Evolutionary conservation across 1,140 invertebrate genomes (phyloP).

Genomic region (Cydia fagiglandana): DNA sequence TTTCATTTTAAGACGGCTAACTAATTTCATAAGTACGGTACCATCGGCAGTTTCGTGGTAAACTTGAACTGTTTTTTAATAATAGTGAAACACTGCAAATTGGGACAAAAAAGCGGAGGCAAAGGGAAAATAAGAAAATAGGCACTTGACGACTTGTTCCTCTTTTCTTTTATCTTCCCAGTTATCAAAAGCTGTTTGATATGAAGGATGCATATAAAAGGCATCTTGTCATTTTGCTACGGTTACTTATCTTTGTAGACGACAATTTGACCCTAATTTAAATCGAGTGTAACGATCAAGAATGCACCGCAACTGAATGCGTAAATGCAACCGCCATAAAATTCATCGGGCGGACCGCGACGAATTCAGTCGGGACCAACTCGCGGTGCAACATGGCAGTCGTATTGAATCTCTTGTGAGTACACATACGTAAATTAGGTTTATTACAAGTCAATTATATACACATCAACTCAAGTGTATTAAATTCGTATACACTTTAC

Average conservation of each 20-base stretch:
- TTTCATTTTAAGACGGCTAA: background rate
- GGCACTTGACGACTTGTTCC: too few species aligned
- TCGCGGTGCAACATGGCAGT: constrained; percentile 9
- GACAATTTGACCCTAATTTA: background rate
- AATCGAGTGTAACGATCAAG: background rate
- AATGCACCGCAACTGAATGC: constrained; percentile 2
- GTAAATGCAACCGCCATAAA: background rate
- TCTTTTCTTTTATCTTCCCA: too few species aligned
- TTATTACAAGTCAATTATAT: background rate
- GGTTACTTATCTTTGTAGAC: too few species aligned
- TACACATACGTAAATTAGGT: background rate
- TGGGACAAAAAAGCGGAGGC: too few species aligned
- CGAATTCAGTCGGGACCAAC: constrained; percentile 15
- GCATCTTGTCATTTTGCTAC: too few species aligned
- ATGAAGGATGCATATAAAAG: too few species aligned
- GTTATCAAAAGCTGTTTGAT: too few species aligned
- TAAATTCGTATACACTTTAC: background rate
- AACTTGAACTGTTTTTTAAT: too few species aligned
- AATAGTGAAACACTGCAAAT: too few species aligned
- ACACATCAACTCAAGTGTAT: background rate
- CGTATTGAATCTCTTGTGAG: background rate
- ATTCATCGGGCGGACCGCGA: constrained; percentile 1
- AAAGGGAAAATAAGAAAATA: too few species aligned
- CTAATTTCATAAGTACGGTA: too few species aligned
- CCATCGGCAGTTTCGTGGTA: background rate